Evolutionary conservation across 2,797 vertebrate species (phyloP).

Genomic region (Onychomys torridus): DNA sequence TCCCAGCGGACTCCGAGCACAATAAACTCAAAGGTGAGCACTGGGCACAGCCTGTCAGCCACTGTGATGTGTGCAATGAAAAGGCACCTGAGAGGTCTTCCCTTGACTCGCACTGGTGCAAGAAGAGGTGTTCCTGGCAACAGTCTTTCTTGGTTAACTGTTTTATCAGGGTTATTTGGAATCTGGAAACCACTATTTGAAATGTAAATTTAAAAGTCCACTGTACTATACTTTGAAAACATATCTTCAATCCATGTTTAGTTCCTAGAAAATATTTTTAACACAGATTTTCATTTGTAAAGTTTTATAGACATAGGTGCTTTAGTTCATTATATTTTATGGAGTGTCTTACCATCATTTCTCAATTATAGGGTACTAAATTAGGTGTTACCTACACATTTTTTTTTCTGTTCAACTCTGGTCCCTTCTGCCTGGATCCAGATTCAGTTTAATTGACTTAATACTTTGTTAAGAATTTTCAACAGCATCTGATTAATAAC

Average conservation of each 20-base stretch:
- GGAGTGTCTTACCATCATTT: not conserved
- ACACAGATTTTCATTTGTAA: not conserved
- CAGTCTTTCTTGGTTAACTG: not conserved
- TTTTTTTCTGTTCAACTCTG: constrained; percentile 14
- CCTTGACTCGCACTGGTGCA: not conserved
- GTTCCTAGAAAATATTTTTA: constrained; percentile 52
- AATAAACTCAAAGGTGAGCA: constrained; percentile 98
- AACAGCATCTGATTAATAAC: not conserved
- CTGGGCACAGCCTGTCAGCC: not conserved
- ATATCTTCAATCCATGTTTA: not conserved
- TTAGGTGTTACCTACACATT: not conserved
- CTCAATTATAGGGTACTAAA: not conserved
- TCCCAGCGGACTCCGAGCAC: constrained; percentile 99
- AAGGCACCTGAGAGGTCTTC: not conserved
- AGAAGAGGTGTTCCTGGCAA: not conserved
- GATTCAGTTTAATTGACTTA: not conserved
- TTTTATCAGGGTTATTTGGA: not conserved
- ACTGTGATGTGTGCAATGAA: not conserved
- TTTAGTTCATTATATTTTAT: constrained; percentile 16
- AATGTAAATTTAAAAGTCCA: not conserved
- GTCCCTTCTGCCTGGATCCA: not conserved
- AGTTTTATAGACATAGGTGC: not conserved
- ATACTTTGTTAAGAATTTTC: constrained; percentile 12
- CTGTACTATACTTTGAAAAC: not conserved
- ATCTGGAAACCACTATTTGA: constrained; percentile 32